Conservation (phyloP, 1,140 invertebrate species). For the Diabrotica virgifera region DNA sequence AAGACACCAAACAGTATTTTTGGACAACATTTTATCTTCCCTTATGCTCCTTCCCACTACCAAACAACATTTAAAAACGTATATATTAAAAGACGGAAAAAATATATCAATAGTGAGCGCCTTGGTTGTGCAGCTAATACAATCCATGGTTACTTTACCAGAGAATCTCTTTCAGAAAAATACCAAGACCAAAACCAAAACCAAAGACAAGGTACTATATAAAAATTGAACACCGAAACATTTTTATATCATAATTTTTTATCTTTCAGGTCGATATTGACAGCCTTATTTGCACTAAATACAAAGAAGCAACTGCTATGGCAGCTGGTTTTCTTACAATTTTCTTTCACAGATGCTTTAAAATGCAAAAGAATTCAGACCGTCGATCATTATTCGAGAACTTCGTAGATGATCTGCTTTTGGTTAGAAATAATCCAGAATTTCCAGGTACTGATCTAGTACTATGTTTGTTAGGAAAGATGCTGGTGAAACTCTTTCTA, state of each 20-base stretch:
- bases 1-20: constrained; percentile 86
- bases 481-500: constrained; percentile 91
- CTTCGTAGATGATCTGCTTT: constrained; percentile 96
- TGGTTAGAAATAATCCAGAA: constrained; percentile 97
- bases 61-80: constrained; percentile 88
- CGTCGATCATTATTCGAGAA: constrained; percentile 97
- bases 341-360: constrained; percentile 94
- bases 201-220: constrained; percentile 20
- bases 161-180: constrained; percentile 54
- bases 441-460: constrained; percentile 98
- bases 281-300: constrained; percentile 84
- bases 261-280: constrained; percentile 70
- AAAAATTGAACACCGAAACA: constrained; percentile 7
- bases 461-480: constrained; percentile 87
- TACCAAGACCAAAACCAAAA: constrained; percentile 26
- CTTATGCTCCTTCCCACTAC: constrained; percentile 95
- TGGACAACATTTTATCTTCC: constrained; percentile 97
- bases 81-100: constrained; percentile 77
- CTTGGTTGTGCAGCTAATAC: constrained; percentile 92
- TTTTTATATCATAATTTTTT: background rate
- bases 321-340: constrained; percentile 93
- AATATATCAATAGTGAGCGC: constrained; percentile 97
- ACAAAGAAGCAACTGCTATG: constrained; percentile 87
- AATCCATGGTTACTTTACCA: constrained; percentile 91
- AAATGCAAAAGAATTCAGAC: constrained; percentile 93